Conservation (phyloP, 2,888 invertebrate species). For the Ligdia adustata region DNA sequence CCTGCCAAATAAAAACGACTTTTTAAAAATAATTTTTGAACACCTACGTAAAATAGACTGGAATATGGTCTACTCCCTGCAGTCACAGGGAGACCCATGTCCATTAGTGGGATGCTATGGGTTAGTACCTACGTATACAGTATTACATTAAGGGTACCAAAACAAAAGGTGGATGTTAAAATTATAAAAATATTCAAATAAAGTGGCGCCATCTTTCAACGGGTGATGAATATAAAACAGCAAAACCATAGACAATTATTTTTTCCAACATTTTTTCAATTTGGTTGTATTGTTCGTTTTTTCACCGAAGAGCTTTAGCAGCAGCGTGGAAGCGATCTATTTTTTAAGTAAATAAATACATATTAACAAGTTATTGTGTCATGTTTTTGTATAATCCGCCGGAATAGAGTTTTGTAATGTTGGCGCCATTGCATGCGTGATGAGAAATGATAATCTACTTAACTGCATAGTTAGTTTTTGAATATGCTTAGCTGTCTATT, state of each 20-base stretch:
- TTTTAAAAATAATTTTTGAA: no score
- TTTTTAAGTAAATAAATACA: slow-evolving; percentile 43
- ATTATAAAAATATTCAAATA: neutral
- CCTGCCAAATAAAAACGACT: no score
- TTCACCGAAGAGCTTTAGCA: slow-evolving; percentile 11
- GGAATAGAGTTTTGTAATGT: slow-evolving; percentile 47
- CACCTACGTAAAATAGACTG: no score
- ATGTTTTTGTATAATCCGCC: slow-evolving; percentile 57
- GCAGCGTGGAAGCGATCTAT: slow-evolving; percentile 39
- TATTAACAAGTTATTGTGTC: slow-evolving; percentile 60
- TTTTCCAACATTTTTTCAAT: slow-evolving; percentile 32
- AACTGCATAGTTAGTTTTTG: no score
- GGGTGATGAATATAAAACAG: slow-evolving; percentile 45
- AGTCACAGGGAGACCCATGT: no score
- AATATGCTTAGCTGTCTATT: no score
- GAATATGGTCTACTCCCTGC: no score
- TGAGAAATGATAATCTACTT: slow-evolving; percentile 25
- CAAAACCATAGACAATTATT: slow-evolving; percentile 41
- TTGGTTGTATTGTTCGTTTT: slow-evolving; percentile 44
- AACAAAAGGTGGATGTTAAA: neutral
- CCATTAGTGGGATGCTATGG: no score
- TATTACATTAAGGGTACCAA: no score
- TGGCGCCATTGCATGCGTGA: slow-evolving; percentile 60
- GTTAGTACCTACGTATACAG: no score
- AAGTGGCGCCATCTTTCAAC: slow-evolving; percentile 45